Conservation (phyloP, 2,113 vertebrate species). For the Dinomys branickii region DNA sequence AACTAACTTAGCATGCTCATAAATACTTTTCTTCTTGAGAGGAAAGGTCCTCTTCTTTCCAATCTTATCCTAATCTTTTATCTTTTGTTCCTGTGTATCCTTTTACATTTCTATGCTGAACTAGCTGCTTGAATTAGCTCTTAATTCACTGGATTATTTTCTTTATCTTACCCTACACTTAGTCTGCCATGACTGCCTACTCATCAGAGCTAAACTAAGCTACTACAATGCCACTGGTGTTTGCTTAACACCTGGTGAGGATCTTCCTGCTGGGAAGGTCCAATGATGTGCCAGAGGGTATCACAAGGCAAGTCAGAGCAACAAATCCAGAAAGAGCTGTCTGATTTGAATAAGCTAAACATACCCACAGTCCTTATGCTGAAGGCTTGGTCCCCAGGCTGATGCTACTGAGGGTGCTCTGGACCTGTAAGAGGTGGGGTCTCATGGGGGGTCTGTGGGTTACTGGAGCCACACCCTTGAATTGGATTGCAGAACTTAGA, state of each 20-base stretch:
- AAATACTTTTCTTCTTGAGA: neutral
- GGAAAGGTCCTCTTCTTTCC: neutral
- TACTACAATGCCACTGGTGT: neutral
- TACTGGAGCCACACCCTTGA: neutral
- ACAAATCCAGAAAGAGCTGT: neutral
- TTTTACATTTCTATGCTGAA: neutral
- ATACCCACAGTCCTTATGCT: neutral
- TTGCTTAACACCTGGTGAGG: neutral
- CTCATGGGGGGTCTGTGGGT: neutral
- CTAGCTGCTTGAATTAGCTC: neutral
- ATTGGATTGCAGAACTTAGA: neutral
- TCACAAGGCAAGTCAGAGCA: neutral
- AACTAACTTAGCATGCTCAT: neutral
- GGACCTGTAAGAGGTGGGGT: neutral
- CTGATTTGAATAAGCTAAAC: neutral
- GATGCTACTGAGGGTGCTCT: neutral
- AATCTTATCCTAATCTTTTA: neutral
- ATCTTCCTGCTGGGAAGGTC: neutral
- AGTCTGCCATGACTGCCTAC: neutral
- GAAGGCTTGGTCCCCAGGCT: neutral
- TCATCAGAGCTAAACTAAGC: neutral
- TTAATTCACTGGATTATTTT: neutral
- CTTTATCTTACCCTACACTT: neutral
- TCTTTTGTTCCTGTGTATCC: neutral
- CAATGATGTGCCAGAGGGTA: neutral